Percentiles rank a stretch among this genome's conserved stretches.
phyloP scores from a whole-genome alignment of 2,797 vertebrate species.

The Manis javanica region DNA sequence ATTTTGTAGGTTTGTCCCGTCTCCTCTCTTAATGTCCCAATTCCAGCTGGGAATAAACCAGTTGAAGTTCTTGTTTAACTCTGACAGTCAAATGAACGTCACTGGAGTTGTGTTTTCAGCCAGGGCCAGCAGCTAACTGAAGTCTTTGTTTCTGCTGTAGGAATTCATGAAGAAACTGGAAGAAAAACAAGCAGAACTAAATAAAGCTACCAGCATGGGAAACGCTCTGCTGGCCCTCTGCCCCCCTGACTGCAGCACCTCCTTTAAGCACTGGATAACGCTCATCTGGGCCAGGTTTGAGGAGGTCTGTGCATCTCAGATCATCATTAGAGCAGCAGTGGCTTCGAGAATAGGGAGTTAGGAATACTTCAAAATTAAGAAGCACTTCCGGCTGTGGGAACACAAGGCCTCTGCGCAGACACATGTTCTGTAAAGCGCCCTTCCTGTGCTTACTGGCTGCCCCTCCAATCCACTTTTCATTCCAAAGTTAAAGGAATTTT shows the following conservation, averaged over 20 bases:
- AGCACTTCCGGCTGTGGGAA: conserved; percentile 26
- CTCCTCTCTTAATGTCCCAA: background rate
- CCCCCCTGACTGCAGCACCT: conserved; percentile 98
- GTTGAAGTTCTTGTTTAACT: background rate
- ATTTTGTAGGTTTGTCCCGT: background rate
- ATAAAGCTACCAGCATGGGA: conserved; percentile 95
- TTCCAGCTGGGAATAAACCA: background rate
- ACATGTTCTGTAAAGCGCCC: conserved; percentile 36
- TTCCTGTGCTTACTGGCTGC: background rate
- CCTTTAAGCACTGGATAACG: conserved; percentile 99
- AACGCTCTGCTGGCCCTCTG: conserved; percentile 96
- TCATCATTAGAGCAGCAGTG: background rate
- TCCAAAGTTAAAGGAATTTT: conserved; percentile 35
- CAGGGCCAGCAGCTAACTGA: conserved; percentile 73
- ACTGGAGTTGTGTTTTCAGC: conserved; percentile 62
- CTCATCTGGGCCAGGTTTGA: conserved; percentile 99
- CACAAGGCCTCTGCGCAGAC: conserved; percentile 66
- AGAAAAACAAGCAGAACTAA: conserved; percentile 94
- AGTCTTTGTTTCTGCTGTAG: conserved; percentile 86
- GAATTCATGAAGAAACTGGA: conserved; percentile 98
- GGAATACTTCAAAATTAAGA: background rate
- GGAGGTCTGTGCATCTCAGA: conserved; percentile 91
- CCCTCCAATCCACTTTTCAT: background rate
- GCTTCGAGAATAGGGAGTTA: conserved; percentile 1
- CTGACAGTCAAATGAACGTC: background rate